Percentiles rank a stretch among this genome's conserved stretches.
These are phyloP conservation scores for Heteractis magnifica DNA, from an alignment of 92 coral and sea anemone species.

Conservation along the genomic window DNA sequence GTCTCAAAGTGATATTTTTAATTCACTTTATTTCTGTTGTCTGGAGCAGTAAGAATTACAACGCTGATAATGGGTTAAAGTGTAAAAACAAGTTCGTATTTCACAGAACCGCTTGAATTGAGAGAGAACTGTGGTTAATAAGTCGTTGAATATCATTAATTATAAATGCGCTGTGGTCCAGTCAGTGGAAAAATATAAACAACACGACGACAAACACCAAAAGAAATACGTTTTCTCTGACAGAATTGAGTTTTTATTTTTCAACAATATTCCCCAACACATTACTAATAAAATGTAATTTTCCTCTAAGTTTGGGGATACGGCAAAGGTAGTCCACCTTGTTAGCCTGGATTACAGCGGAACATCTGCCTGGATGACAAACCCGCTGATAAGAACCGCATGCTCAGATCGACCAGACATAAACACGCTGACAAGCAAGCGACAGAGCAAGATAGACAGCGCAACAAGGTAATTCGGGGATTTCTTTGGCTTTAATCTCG, in stretches of 20 bases:
- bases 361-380: constrained; percentile 1
- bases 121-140: neutral
- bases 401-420: neutral
- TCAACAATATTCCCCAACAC: neutral
- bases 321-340: neutral
- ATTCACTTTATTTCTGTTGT: neutral
- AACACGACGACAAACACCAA: too few species aligned
- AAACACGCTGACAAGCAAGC: constrained; percentile 11
- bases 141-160: constrained; percentile 3
- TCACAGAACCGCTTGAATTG: neutral
- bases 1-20: neutral
- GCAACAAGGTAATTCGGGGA: constrained; percentile 4
- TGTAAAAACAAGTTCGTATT: neutral
- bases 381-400: constrained; percentile 4
- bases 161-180: neutral
- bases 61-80: neutral
- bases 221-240: neutral
- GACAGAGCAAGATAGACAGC: neutral
- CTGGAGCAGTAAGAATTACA: neutral
- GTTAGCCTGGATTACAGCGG: neutral
- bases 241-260: neutral
- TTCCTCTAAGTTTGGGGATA: neutral
- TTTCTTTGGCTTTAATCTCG: neutral
- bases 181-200: neutral
- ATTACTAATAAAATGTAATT: neutral